A percentile compares a stretch with the other conserved stretches of the same genome.
These are phyloP conservation scores for Callyntrura sp. DNA, from an alignment of 2,888 invertebrate genomes.

Conservation along the genomic window DNA sequence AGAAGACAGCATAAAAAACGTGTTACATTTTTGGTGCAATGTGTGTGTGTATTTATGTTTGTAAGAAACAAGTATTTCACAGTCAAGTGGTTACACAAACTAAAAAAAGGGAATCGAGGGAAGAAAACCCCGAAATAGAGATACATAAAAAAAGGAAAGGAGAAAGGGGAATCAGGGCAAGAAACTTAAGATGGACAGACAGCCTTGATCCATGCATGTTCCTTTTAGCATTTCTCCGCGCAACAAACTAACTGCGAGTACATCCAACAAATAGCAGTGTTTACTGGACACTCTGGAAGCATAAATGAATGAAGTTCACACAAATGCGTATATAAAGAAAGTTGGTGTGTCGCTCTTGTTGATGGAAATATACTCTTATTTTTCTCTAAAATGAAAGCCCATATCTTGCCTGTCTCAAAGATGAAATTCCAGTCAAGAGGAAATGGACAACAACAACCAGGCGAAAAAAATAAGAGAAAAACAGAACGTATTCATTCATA, in stretches of 20 bases:
- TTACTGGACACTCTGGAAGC: constrained; percentile 8
- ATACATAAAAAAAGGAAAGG: constrained; percentile 2
- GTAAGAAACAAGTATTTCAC: constrained; percentile 75
- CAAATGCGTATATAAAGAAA: constrained; percentile 63
- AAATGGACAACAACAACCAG: constrained; percentile 69
- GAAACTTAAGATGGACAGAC: constrained; percentile 74
- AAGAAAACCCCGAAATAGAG: constrained; percentile 43
- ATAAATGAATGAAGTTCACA: constrained; percentile 55
- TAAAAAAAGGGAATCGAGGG: constrained; percentile 18
- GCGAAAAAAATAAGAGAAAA: constrained; percentile 65
- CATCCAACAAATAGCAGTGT: constrained; percentile 1
- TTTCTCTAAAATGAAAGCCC: constrained; percentile 64
- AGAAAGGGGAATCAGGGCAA: constrained; percentile 75
- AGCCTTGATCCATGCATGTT: constrained; percentile 77
- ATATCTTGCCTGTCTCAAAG: constrained; percentile 77
- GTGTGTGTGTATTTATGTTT: constrained; percentile 53
- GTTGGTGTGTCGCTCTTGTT: constrained; percentile 26
- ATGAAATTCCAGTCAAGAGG: constrained; percentile 77
- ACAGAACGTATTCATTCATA: constrained; percentile 68
- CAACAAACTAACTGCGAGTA: constrained; percentile 1
- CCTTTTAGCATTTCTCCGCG: constrained; percentile 62
- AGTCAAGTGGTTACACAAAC: constrained; percentile 73
- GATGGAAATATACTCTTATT: constrained; percentile 1
- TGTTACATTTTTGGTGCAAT: not conserved
- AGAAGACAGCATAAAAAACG: not conserved